A percentile compares a stretch with the other conserved stretches of the same genome.
These are phyloP conservation scores for Sinohyriopsis cumingii DNA, from an alignment of 2,888 invertebrate species.

Conservation along the genomic window DNA sequence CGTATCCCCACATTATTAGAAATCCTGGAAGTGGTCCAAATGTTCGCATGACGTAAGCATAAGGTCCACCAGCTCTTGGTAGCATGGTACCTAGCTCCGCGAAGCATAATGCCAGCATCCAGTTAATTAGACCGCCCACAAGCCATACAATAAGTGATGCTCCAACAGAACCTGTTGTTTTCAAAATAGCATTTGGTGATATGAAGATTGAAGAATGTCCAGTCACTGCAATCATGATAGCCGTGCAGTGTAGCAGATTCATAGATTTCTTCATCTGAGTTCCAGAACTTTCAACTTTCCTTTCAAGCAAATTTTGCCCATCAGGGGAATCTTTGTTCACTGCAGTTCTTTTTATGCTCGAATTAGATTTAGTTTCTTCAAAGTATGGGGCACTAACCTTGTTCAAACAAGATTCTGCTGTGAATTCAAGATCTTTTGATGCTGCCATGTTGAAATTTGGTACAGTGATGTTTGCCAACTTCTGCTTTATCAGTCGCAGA, in stretches of 20 bases:
- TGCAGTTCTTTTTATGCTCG: too few relatives aligned
- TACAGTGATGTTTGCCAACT: too few relatives aligned
- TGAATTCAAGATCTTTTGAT: too few relatives aligned
- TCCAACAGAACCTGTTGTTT: conserved; percentile 90
- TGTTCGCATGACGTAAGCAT: conserved; percentile 77
- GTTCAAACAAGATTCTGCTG: too few relatives aligned
- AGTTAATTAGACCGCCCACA: conserved; percentile 87
- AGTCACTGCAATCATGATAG: conserved; percentile 60
- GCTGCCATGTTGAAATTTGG: too few relatives aligned
- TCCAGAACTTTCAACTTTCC: too few relatives aligned
- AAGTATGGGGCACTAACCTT: too few relatives aligned
- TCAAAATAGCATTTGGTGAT: conserved; percentile 94
- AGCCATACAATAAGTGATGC: conserved; percentile 96
- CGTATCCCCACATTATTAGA: conserved; percentile 76
- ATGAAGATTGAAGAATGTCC: conserved; percentile 83
- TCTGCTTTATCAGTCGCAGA: too few relatives aligned
- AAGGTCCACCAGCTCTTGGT: conserved; percentile 86
- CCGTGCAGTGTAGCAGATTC: conserved; percentile 52
- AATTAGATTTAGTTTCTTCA: too few relatives aligned
- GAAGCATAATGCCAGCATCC: conserved; percentile 78
- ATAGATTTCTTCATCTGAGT: conserved; percentile 56
- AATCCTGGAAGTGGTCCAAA: conserved; percentile 74
- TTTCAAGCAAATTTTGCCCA: too few relatives aligned
- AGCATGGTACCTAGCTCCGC: conserved; percentile 87
- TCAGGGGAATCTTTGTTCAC: too few relatives aligned